A percentile compares a stretch with the other conserved stretches of the same genome.
Conservation (phyloP, 2,797 vertebrate genomes). For the Loris lydekkerianus region DNA sequence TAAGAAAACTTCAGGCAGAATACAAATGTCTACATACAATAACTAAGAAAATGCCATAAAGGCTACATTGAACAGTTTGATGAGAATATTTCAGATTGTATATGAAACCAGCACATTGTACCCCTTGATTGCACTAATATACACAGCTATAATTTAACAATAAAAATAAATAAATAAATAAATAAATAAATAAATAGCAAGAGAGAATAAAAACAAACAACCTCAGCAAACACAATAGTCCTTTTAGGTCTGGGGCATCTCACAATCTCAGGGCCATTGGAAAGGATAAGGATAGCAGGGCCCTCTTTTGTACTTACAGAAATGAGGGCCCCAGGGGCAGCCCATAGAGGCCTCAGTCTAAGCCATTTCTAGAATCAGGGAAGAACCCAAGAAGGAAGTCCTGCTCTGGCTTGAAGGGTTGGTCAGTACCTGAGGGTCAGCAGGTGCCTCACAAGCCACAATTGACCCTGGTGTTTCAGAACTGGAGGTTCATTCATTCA, state of each 20-base stretch:
- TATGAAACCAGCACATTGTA: no score
- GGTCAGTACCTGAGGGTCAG: background rate
- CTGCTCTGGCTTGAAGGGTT: background rate
- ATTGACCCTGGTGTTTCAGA: background rate
- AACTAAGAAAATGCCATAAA: no score
- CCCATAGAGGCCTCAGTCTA: background rate
- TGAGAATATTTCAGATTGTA: no score
- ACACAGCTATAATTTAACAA: no score
- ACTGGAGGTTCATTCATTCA: background rate
- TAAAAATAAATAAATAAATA: no score
- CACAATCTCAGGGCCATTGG: background rate
- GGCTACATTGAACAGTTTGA: no score
- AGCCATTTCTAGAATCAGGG: background rate
- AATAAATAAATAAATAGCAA: background rate
- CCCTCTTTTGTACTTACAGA: background rate
- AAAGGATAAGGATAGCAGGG: background rate
- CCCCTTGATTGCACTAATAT: no score
- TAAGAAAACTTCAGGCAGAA: no score
- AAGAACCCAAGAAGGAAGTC: background rate
- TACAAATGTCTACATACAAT: no score
- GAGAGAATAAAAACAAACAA: constrained; percentile 38
- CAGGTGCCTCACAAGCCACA: background rate
- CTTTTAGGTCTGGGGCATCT: background rate
- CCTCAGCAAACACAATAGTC: background rate
- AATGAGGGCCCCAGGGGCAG: background rate